Conservation (phyloP, 2,888 invertebrate species). For the Rhodophaea formosa region DNA sequence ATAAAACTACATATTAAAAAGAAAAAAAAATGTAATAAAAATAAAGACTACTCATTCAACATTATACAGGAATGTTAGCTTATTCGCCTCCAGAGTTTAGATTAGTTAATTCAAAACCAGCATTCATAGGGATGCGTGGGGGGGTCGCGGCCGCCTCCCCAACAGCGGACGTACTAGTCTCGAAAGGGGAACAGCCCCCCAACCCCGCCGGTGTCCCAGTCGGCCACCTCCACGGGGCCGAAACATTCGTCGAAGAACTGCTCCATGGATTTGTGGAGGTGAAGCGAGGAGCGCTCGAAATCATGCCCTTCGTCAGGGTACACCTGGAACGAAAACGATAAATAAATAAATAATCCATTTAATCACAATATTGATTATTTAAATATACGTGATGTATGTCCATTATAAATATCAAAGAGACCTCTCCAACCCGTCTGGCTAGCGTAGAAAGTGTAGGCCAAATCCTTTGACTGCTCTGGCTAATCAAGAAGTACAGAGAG, state of each 20-base stretch:
- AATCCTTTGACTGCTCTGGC: too few relatives aligned
- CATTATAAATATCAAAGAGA: too few relatives aligned
- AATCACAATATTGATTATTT: too few relatives aligned
- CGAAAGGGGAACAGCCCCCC: slow-evolving; percentile 79
- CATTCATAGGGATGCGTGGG: slow-evolving; percentile 1
- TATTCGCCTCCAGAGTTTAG: background rate
- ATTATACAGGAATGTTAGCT: background rate
- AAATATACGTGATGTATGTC: too few relatives aligned
- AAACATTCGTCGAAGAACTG: slow-evolving; percentile 93
- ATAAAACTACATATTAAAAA: too few relatives aligned
- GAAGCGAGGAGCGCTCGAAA: slow-evolving; percentile 86
- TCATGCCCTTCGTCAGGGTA: slow-evolving; percentile 93
- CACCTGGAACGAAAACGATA: slow-evolving; percentile 77
- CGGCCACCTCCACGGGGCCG: slow-evolving; percentile 85
- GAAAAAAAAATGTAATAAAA: too few relatives aligned
- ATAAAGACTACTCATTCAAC: background rate
- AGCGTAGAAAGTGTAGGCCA: too few relatives aligned
- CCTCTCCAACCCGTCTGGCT: too few relatives aligned
- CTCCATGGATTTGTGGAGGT: slow-evolving; percentile 92
- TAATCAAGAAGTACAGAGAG: too few relatives aligned
- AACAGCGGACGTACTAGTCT: slow-evolving; percentile 45
- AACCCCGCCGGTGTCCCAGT: slow-evolving; percentile 84
- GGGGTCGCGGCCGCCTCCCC: slow-evolving; percentile 10
- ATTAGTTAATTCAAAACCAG: background rate
- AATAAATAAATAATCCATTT: background rate